These are phyloP conservation scores for Nephrotoma flavescens DNA, from an alignment of 2,888 invertebrate genomes.

Conservation along the genomic window DNA sequence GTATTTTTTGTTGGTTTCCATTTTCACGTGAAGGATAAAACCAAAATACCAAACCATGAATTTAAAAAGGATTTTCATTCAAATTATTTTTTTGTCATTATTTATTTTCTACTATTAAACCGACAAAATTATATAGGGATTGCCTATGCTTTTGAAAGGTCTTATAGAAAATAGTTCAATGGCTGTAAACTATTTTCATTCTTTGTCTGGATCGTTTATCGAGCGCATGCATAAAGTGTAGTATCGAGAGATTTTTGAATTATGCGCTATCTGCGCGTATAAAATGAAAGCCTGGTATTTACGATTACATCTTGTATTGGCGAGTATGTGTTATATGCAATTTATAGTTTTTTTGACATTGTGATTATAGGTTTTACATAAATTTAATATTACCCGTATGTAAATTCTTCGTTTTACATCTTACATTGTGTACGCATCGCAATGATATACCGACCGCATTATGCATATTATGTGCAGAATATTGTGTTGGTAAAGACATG, in stretches of 20 bases:
- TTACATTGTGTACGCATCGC: neutral
- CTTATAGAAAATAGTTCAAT: neutral
- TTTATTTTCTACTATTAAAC: neutral
- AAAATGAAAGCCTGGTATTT: neutral
- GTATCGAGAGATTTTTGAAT: neutral
- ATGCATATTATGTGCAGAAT: neutral
- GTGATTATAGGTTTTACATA: neutral
- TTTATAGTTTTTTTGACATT: neutral
- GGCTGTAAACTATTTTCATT: neutral
- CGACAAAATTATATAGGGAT: neutral
- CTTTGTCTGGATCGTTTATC: neutral
- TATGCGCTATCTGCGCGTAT: neutral
- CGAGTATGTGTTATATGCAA: neutral
- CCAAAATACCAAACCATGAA: neutral
- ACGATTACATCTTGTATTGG: neutral
- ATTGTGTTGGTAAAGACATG: neutral
- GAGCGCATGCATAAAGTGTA: neutral
- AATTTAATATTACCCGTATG: neutral
- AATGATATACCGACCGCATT: neutral
- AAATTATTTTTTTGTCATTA: neutral
- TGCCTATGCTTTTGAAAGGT: neutral
- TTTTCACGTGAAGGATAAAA: neutral
- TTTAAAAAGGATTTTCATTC: neutral
- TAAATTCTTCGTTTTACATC: neutral
- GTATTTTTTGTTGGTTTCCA: neutral